Evolutionary conservation across 92 coral and sea anemone genomes (phyloP).

Genomic region (Porites lobata): DNA sequence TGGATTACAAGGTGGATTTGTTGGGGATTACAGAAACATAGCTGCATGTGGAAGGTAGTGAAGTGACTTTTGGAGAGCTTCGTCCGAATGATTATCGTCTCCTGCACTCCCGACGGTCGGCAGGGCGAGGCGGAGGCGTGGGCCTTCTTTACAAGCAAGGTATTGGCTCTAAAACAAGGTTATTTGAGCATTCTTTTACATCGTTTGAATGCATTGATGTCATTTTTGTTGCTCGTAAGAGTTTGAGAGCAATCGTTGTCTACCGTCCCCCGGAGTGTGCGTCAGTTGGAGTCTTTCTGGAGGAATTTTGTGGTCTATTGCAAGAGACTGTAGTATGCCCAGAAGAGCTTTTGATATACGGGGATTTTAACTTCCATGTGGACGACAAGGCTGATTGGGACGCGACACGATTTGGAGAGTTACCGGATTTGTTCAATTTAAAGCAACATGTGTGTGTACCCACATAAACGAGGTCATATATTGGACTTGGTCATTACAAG

Average conservation of each 20-base stretch:
- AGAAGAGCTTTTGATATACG: not conserved
- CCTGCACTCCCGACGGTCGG: slow-evolving; percentile 29
- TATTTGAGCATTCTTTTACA: slow-evolving; percentile 27
- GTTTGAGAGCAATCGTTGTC: slow-evolving; percentile 31
- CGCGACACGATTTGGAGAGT: slow-evolving; percentile 26
- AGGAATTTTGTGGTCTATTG: not conserved
- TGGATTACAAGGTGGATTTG: slow-evolving; percentile 40
- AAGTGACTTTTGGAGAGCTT: slow-evolving; percentile 34
- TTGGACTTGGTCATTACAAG: too few relatives aligned
- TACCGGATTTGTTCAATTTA: not conserved
- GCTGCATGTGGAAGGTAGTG: slow-evolving; percentile 8
- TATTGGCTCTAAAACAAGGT: slow-evolving; percentile 34
- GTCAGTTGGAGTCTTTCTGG: not conserved
- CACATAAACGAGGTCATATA: too few relatives aligned
- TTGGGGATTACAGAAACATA: slow-evolving; percentile 42
- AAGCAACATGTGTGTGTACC: too few relatives aligned
- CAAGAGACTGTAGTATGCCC: slow-evolving; percentile 30
- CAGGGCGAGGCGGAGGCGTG: slow-evolving; percentile 34
- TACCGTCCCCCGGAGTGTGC: slow-evolving; percentile 15
- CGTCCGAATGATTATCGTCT: slow-evolving; percentile 46
- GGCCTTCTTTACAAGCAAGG: slow-evolving; percentile 44
- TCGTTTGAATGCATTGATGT: slow-evolving; percentile 36
- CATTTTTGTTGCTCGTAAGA: slow-evolving; percentile 32
- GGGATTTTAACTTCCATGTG: slow-evolving; percentile 46
- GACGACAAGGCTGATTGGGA: slow-evolving; percentile 31